These are phyloP conservation scores for Babyrousa celebensis DNA, from an alignment of 2,797 vertebrate species.

Conservation along the genomic window DNA sequence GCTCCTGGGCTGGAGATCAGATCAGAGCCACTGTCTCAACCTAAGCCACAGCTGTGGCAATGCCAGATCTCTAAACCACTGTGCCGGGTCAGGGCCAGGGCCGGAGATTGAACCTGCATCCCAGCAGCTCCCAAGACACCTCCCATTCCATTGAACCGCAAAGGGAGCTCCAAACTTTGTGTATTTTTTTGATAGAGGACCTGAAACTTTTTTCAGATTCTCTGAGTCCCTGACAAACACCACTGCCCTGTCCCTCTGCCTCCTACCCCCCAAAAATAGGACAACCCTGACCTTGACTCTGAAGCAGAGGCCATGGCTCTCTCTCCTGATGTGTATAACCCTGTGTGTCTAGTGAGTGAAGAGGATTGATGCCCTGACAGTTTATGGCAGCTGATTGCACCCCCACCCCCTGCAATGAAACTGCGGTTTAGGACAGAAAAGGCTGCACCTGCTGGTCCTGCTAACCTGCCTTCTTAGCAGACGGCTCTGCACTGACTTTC, in stretches of 20 bases:
- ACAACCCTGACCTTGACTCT: fast-evolving
- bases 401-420: fast-evolving
- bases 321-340: fast-evolving
- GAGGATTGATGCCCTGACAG: fast-evolving
- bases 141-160: no score
- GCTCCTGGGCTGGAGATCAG: no score
- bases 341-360: background rate
- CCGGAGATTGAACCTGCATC: no score
- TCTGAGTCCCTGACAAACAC: background rate
- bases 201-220: background rate
- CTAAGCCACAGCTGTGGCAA: no score
- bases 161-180: no score
- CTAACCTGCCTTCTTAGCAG: background rate
- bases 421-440: background rate
- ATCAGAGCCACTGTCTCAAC: no score
- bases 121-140: no score
- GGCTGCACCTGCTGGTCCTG: fast-evolving
- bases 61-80: no score
- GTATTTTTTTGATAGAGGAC: background rate
- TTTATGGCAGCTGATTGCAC: fast-evolving
- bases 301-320: fast-evolving
- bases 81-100: no score
- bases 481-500: background rate
- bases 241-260: no score
- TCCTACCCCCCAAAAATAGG: fast-evolving